Conservation (phyloP, 2,113 vertebrate species). For the Nyctereutes procyonoides region DNA sequence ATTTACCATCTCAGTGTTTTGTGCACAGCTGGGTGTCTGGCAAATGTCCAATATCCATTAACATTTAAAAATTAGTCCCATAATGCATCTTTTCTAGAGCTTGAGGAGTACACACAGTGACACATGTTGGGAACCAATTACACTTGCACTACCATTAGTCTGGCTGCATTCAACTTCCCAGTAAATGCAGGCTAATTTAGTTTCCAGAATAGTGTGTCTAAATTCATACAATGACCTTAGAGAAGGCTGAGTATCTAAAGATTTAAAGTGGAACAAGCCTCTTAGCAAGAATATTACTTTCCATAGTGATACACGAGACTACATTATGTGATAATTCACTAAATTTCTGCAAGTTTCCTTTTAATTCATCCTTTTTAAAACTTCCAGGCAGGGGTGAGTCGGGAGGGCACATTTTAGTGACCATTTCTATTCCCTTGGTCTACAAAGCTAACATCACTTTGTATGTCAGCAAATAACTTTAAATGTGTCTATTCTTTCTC, state of each 20-base stretch:
- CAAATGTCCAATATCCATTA: conserved; percentile 91
- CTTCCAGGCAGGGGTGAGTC: conserved; percentile 71
- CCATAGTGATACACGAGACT: conserved; percentile 54
- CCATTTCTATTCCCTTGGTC: conserved; percentile 68
- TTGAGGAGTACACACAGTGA: conserved; percentile 87
- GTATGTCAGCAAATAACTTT: conserved; percentile 51
- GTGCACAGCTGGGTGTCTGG: conserved; percentile 91
- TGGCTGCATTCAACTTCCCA: conserved; percentile 87
- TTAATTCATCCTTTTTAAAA: conserved; percentile 72
- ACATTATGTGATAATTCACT: conserved; percentile 42
- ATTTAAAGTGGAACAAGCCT: conserved; percentile 81
- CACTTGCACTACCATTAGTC: conserved; percentile 88
- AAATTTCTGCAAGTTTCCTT: conserved; percentile 62
- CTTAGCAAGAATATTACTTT: conserved; percentile 75
- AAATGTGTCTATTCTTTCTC: conserved; percentile 56
- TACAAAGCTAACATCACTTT: conserved; percentile 66
- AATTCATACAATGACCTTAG: conserved; percentile 87
- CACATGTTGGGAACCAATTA: conserved; percentile 90
- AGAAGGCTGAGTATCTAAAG: conserved; percentile 79
- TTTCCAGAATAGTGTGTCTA: conserved; percentile 87
- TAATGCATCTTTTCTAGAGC: conserved; percentile 90
- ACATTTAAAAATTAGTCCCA: conserved; percentile 92
- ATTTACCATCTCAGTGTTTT: conserved; percentile 91
- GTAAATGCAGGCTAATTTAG: conserved; percentile 89
- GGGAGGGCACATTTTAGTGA: conserved; percentile 64